Evolutionary conservation across 2,888 invertebrate genomes (phyloP).

Genomic region (Eristalis tenax): DNA sequence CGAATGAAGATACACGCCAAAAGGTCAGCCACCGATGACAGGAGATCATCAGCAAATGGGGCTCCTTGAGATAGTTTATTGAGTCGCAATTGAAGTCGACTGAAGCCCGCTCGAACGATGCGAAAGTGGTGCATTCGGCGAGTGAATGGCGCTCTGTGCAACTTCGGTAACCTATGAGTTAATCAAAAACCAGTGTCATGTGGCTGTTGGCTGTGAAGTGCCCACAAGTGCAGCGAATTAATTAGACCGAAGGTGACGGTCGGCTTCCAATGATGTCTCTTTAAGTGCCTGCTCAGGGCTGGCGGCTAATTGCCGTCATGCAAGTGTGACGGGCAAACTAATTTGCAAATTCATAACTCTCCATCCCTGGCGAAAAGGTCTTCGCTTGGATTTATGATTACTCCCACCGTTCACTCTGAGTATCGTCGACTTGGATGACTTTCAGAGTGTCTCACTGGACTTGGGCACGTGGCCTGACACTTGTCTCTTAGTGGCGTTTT

Average conservation of each 20-base stretch:
- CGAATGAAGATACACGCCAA: constrained; percentile 2
- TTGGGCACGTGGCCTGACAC: not conserved
- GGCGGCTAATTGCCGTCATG: not conserved
- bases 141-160: not conserved
- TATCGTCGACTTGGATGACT: not conserved
- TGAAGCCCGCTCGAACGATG: not conserved
- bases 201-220: not conserved
- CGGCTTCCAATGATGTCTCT: not conserved
- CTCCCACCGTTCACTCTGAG: not conserved
- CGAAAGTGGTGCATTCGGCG: not conserved
- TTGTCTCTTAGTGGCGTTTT: not conserved
- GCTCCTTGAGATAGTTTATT: constrained; percentile 3
- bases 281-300: not conserved
- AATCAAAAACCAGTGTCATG: constrained; percentile 5
- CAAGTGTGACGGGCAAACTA: not conserved
- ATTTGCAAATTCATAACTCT: constrained; percentile 8
- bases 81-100: not conserved
- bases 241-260: not conserved
- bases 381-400: not conserved
- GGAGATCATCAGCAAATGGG: not conserved
- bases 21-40: constrained; percentile 37
- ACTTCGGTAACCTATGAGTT: not conserved
- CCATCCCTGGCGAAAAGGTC: not conserved
- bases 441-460: not conserved
- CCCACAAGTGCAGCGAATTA: not conserved